These are phyloP conservation scores for Drosophila rubida DNA, from an alignment of 2,888 invertebrate genomes.

Conservation along the genomic window DNA sequence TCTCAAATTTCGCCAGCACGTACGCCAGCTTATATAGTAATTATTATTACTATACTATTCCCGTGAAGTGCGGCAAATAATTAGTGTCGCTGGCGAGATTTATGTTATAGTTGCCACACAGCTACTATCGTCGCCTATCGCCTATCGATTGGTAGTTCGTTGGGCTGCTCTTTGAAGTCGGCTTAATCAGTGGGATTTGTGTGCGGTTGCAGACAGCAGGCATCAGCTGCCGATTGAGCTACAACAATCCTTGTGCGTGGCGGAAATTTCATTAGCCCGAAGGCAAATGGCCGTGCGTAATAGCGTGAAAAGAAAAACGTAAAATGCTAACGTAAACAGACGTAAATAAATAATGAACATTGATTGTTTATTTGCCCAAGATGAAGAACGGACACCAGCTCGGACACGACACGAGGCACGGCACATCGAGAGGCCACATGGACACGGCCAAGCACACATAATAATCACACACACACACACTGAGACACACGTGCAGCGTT, in stretches of 20 bases:
- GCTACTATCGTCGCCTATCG: background rate
- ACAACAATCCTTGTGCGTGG: too few relatives aligned
- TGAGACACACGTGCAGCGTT: background rate
- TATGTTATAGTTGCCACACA: too few relatives aligned
- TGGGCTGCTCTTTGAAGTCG: too few relatives aligned
- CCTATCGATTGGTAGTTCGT: too few relatives aligned
- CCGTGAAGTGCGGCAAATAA: too few relatives aligned
- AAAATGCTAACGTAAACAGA: conserved; percentile 71
- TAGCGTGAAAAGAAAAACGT: conserved; percentile 60
- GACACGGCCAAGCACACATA: conserved; percentile 29
- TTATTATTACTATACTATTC: conserved; percentile 4
- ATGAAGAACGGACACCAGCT: conserved; percentile 43
- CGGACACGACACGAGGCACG: conserved; percentile 24
- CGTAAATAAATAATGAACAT: conserved; percentile 77
- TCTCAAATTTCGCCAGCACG: conserved; percentile 7
- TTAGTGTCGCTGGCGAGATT: too few relatives aligned
- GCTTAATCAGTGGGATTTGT: conserved; percentile 62
- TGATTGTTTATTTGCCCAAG: conserved; percentile 78
- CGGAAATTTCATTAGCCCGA: conserved; percentile 61
- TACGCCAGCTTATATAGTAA: conserved; percentile 15
- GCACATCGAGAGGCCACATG: conserved; percentile 18
- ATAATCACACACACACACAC: conserved; percentile 23
- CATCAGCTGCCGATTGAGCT: conserved; percentile 46
- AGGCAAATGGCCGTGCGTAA: conserved; percentile 52
- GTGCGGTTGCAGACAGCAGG: conserved; percentile 48